phyloP scores from a whole-genome alignment of 1,140 invertebrate species.

The Oncopeltus fasciatus region DNA sequence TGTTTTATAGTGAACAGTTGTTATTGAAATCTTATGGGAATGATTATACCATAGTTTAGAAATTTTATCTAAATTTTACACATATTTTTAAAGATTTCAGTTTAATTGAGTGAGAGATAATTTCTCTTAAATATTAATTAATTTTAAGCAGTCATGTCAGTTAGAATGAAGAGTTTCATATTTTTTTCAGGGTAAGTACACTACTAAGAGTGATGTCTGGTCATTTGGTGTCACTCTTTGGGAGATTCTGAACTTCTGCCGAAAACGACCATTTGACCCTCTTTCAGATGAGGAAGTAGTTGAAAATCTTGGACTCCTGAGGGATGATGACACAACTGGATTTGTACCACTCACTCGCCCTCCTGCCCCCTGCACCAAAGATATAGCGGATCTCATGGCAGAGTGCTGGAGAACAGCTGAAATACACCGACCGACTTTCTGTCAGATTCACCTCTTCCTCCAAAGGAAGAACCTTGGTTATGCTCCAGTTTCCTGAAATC shows the following conservation, averaged over 20 bases:
- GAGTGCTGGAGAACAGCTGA: slow-evolving; percentile 79
- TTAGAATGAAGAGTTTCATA: too few relatives aligned
- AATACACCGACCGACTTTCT: slow-evolving; percentile 62
- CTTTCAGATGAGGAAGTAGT: slow-evolving; percentile 55
- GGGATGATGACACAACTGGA: slow-evolving; percentile 38
- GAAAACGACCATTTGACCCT: slow-evolving; percentile 52
- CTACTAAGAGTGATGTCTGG: slow-evolving; percentile 50
- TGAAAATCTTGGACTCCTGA: slow-evolving; percentile 49
- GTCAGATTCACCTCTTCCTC: slow-evolving; percentile 74
- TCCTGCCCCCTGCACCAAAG: slow-evolving; percentile 44
- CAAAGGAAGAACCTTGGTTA: slow-evolving; percentile 70
- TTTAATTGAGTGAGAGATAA: too few relatives aligned
- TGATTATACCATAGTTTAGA: neutral
- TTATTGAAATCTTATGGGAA: too few relatives aligned
- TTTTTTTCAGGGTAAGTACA: slow-evolving; percentile 36
- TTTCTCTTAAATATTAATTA: too few relatives aligned
- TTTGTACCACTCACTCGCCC: slow-evolving; percentile 52
- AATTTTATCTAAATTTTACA: neutral
- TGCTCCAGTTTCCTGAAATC: slow-evolving; percentile 31
- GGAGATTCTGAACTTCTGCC: slow-evolving; percentile 56
- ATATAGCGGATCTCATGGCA: slow-evolving; percentile 76
- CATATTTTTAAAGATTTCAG: too few relatives aligned
- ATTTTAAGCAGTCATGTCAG: too few relatives aligned
- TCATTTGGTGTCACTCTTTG: slow-evolving; percentile 60
- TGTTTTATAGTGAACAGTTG: too few relatives aligned